Percentiles rank a stretch among this genome's conserved stretches.
These are phyloP conservation scores for Melanotaenia duboulayi DNA, from an alignment of 2,113 vertebrate species.

Conservation along the genomic window DNA sequence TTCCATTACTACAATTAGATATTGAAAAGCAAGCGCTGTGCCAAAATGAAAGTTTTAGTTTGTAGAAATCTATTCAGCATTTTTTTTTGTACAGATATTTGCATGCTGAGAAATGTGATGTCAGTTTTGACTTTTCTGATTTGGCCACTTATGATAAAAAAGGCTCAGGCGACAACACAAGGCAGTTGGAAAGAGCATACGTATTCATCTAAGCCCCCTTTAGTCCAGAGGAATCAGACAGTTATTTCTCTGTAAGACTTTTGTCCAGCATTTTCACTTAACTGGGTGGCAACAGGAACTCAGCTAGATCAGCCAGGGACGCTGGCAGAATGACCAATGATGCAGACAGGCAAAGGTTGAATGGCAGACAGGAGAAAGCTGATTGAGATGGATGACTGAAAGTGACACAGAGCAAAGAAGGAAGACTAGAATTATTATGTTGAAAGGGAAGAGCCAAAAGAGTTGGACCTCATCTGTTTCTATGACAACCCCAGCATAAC, in stretches of 20 bases:
- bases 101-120: conserved; percentile 66
- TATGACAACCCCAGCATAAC: conserved; percentile 54
- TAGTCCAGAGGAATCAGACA: conserved; percentile 48
- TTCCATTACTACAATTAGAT: neutral
- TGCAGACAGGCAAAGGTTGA: conserved; percentile 58
- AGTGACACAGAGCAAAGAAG: conserved; percentile 58
- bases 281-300: conserved; percentile 35
- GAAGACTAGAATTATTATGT: conserved; percentile 70
- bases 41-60: conserved; percentile 28
- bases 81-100: conserved; percentile 55
- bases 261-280: conserved; percentile 36
- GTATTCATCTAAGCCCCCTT: conserved; percentile 63
- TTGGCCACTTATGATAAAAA: conserved; percentile 59
- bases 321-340: conserved; percentile 61
- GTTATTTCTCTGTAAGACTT: conserved; percentile 61
- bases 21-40: conserved; percentile 11
- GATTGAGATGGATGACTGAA: conserved; percentile 74
- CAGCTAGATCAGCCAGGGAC: conserved; percentile 8
- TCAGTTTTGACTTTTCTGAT: conserved; percentile 70
- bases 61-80: conserved; percentile 53
- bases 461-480: conserved; percentile 64
- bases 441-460: conserved; percentile 32
- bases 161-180: conserved; percentile 41
- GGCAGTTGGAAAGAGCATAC: conserved; percentile 72
- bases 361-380: conserved; percentile 47